These are phyloP conservation scores for Nymphalis c-album DNA, from an alignment of 2,888 invertebrate species.

Conservation along the genomic window DNA sequence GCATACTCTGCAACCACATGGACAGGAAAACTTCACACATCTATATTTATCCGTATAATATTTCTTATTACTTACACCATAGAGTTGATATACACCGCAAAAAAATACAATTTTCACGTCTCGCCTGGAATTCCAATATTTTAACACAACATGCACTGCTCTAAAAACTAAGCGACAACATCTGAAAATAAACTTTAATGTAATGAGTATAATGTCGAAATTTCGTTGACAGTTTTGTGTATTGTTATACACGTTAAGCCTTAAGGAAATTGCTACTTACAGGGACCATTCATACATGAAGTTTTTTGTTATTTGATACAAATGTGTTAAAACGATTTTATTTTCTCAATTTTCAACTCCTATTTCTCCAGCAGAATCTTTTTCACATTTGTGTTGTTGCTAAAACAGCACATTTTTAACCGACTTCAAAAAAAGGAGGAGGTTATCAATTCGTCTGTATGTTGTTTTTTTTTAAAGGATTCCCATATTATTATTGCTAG, in stretches of 20 bases:
- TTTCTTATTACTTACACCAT: slow-evolving; percentile 8
- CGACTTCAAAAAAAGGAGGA: too few species aligned
- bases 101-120: slow-evolving; percentile 19
- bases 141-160: slow-evolving; percentile 28
- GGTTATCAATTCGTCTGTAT: too few species aligned
- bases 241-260: slow-evolving; percentile 29
- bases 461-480: too few species aligned
- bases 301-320: slow-evolving; percentile 22
- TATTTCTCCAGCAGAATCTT: neutral
- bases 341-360: neutral
- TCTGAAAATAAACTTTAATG: neutral
- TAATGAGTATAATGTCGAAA: neutral
- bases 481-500: too few species aligned
- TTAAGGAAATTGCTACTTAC: slow-evolving; percentile 37
- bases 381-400: too few species aligned
- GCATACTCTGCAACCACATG: slow-evolving; percentile 17
- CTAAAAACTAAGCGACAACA: slow-evolving; percentile 2
- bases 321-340: slow-evolving; percentile 25
- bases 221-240: neutral
- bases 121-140: slow-evolving; percentile 32
- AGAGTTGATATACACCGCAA: slow-evolving; percentile 2
- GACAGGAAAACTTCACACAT: neutral
- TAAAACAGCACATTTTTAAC: too few species aligned
- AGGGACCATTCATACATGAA: slow-evolving; percentile 12
- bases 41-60: slow-evolving; percentile 9